Conservation (phyloP, 2,888 invertebrate species). For the Melinaea menophilus region DNA sequence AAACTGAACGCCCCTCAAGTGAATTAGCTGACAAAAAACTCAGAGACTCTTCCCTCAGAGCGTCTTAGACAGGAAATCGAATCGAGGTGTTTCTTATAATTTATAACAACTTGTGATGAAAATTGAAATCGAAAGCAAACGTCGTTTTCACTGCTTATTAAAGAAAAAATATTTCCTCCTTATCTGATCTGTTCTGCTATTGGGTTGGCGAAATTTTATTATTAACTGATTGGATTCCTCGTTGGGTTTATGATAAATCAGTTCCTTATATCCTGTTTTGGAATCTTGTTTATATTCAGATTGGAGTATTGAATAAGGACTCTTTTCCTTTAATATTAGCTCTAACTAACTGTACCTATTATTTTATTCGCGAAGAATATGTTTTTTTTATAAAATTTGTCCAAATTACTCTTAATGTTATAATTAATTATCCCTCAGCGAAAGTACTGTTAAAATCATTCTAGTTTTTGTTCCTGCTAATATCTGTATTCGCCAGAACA, state of each 20-base stretch:
- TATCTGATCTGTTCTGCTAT: not conserved
- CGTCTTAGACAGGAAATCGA: constrained; percentile 27
- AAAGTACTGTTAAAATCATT: too few relatives aligned
- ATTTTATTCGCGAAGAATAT: too few relatives aligned
- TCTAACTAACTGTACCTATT: too few relatives aligned
- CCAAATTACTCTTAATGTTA: too few relatives aligned
- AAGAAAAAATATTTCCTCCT: not conserved
- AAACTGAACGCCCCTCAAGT: constrained; percentile 1
- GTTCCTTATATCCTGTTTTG: too few relatives aligned
- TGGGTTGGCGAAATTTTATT: constrained; percentile 26
- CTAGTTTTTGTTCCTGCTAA: too few relatives aligned
- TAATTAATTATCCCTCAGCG: too few relatives aligned
- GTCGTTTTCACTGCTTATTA: constrained; percentile 13
- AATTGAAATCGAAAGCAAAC: constrained; percentile 35
- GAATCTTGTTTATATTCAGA: too few relatives aligned
- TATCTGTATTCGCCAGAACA: too few relatives aligned
- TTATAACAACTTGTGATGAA: constrained; percentile 28
- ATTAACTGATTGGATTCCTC: constrained; percentile 50
- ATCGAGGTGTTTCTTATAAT: constrained; percentile 30
- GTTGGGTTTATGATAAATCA: constrained; percentile 32
- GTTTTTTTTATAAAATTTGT: too few relatives aligned
- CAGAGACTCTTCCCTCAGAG: constrained; percentile 1
- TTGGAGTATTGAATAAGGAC: too few relatives aligned
- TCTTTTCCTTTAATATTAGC: too few relatives aligned
- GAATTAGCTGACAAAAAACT: not conserved